Evolutionary conservation across 2,113 vertebrate species (phyloP).

Genomic region (Ciconia boyciana): DNA sequence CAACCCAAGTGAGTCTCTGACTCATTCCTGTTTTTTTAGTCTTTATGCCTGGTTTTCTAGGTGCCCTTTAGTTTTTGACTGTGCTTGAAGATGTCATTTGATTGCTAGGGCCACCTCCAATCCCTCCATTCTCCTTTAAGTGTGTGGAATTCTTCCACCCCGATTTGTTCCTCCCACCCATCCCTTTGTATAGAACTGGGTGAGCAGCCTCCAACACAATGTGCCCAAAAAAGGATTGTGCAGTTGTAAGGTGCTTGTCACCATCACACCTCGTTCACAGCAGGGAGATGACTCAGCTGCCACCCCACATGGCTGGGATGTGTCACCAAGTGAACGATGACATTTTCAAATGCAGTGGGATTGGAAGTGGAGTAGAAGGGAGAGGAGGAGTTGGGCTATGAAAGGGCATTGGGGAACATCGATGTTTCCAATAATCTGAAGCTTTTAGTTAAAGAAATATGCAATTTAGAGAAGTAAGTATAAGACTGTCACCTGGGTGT

Average conservation of each 20-base stretch:
- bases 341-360: not conserved
- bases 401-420: not conserved
- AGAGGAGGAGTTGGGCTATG: not conserved
- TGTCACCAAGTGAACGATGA: slow-evolving; percentile 47
- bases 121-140: not conserved
- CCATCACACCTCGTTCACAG: slow-evolving; percentile 8
- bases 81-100: not conserved
- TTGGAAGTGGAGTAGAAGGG: not conserved
- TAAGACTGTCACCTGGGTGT: not conserved
- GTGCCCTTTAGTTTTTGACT: not conserved
- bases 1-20: not conserved
- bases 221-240: slow-evolving; percentile 47
- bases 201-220: slow-evolving; percentile 33
- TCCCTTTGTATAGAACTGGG: slow-evolving; percentile 38
- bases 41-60: not conserved
- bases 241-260: slow-evolving; percentile 52
- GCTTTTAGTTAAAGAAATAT: not conserved
- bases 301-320: slow-evolving; percentile 41
- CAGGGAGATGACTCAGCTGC: slow-evolving; percentile 60
- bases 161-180: slow-evolving; percentile 49
- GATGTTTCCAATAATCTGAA: not conserved
- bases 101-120: slow-evolving; percentile 17
- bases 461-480: not conserved
- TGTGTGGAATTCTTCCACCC: not conserved
- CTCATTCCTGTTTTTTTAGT: not conserved